Evolutionary conservation across 1,140 invertebrate species (phyloP).

Genomic region (Brachionus asplanchnoidis): DNA sequence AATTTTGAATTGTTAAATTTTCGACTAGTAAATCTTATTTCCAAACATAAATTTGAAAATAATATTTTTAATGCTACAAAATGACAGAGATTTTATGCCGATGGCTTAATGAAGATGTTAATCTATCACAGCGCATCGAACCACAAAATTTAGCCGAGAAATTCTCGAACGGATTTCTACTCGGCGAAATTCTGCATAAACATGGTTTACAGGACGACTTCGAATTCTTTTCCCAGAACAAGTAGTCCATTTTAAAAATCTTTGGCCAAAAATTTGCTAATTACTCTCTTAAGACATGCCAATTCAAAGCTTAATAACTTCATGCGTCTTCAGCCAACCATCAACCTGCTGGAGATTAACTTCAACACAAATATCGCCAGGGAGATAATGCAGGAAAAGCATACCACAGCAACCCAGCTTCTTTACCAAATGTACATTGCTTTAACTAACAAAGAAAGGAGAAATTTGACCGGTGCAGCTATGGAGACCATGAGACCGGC

Average conservation of each 20-base stretch:
- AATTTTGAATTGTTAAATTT: not conserved
- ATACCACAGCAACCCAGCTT: conserved; percentile 52
- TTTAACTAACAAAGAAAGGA: conserved; percentile 56
- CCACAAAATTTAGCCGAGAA: conserved; percentile 44
- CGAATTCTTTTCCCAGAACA: conserved; percentile 56
- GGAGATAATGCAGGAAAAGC: conserved; percentile 56
- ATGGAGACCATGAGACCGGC: conserved; percentile 57
- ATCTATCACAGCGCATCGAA: conserved; percentile 51
- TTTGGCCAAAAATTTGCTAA: not conserved
- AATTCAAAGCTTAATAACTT: conserved; percentile 58
- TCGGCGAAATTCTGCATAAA: conserved; percentile 56
- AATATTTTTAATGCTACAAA: conserved; percentile 7
- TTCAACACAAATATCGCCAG: conserved; percentile 56
- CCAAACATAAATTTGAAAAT: conserved; percentile 3
- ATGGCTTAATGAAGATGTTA: conserved; percentile 56
- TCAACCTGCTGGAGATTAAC: conserved; percentile 53
- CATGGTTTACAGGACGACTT: conserved; percentile 58
- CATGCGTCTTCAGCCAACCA: conserved; percentile 52
- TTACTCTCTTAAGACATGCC: conserved; percentile 47
- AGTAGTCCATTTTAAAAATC: conserved; percentile 47
- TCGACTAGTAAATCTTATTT: not conserved
- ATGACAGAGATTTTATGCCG: conserved; percentile 56
- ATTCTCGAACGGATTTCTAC: conserved; percentile 55
- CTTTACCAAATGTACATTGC: conserved; percentile 58
- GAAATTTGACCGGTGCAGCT: conserved; percentile 55